Base-by-base conservation (phyloP, 2,113 vertebrate species). In the Nematolebias whitei region DNA sequence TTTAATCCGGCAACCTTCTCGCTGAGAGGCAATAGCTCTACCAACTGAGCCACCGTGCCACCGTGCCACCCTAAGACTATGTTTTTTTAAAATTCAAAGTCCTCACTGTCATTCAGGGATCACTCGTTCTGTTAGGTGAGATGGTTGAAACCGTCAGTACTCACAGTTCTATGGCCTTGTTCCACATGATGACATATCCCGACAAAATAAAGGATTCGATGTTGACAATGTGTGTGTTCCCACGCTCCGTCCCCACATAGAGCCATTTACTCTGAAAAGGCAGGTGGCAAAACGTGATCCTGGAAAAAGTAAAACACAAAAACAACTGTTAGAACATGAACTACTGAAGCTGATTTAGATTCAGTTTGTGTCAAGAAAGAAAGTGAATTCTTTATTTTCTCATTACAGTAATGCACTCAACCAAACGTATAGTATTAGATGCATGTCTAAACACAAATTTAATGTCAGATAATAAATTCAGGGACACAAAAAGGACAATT, bases 221-320 rank as follows among this genome's bases (percentile, higher is more conserved):
- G 92, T 99, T 99, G 94, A 99, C 97, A 80, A 99, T 96, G 88
- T 99, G 96, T 61, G 96, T 98, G 90, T 99, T 99, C 78, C 97
- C 97, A 10, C 95, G 94, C 89, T 99, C 96, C 38, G 98, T 99
- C 74, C 97, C 98, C 85, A 99, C 96, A 22, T 99, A 99, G 67
- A 99, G 95, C 98, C 98, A 99, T 92, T 99, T 98, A 90, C 97
- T 99, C 93, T 98, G 96, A 94, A 99, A 98, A 73, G 98, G 98
- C 69, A 99, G 94, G 91, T 99, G 96, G 91, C 96, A 98, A 85
- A 95, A 99, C 20, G 97, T 98, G 93, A 98, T 97, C 93, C 97
- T 98, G 88, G 79, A 92, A 35, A 64, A 76, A 72, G 63, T 65
- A 5, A n/a, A 32, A 7, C 41, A 23, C 9, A 79, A 14, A 73